Evolutionary conservation across 2,113 vertebrate genomes (phyloP), one percentile per base, ranked within the genome.

Genomic region (Rhinopomastus cyanomelas): DNA sequence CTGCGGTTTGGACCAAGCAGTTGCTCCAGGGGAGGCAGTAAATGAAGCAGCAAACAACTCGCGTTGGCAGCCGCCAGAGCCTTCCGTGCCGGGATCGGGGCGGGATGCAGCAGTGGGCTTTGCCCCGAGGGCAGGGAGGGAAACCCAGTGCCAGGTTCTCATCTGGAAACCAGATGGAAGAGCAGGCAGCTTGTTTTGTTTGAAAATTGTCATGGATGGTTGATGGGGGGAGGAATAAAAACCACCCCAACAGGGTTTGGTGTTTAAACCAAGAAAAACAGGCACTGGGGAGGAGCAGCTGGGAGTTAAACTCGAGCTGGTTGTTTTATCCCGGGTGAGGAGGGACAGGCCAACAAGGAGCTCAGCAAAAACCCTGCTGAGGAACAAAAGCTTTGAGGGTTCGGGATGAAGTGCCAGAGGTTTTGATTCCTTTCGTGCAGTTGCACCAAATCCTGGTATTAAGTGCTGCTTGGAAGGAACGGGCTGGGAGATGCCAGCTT

Each of bases 81-180:
- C 12, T 65, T 64, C 30, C 2, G 1, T 61, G 73, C 30, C 15
- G 7, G 48, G 9, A 32, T 60, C 0, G 0, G 80, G n/a, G 34
- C 7, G 16, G 68, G 68, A 66, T 0, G 0, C 49, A 19, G 57
- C 39, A 8, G 18, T 29, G 22, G 83, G 56, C 15, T 46, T 82
- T 89, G 82, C 3, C 2, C 3, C 6, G 42, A 68, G 18, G 56
- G 39, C 11, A 42, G 82, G 66, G 65, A 42, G 44, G 73, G 61
- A 68, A 81, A 88, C n/a, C 53, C 44, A 93, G 68, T 16, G 49
- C 84, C 77, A 32, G 48, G 26, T 37, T 89, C 68, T 85, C 94
- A 92, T 93, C 94, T 96, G 94, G 36, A 60, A 68, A 15, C 77
- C 94, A 96, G 90, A 93, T 90, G 95, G 90, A 72, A 77, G 73